phyloP scores from a whole-genome alignment of 2,797 vertebrate genomes.

The Selene dorsalis region DNA sequence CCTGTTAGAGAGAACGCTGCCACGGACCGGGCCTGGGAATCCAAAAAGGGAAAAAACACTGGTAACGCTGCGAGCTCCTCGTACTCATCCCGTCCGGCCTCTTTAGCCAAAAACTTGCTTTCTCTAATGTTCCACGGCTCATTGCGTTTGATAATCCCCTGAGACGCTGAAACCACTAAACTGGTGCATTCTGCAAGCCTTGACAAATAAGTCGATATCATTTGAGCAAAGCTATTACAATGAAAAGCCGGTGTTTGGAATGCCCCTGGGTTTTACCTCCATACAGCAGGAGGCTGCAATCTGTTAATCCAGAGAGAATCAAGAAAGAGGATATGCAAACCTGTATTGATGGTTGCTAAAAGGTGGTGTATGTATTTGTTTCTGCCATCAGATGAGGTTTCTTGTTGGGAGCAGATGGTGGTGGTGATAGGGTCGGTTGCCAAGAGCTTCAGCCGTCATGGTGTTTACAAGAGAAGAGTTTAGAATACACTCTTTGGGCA shows the following conservation, averaged over 20 bases:
- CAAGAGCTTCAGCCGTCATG: not conserved
- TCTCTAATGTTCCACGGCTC: slow-evolving; percentile 49
- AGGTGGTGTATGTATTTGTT: too few species aligned
- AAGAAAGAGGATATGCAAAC: too few species aligned
- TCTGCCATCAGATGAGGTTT: too few species aligned
- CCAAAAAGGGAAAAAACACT: slow-evolving; percentile 11
- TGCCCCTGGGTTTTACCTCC: too few species aligned
- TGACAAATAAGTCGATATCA: slow-evolving; percentile 49
- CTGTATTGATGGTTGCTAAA: too few species aligned
- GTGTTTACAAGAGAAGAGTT: too few species aligned
- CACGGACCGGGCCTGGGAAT: slow-evolving; percentile 42
- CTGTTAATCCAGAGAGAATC: too few species aligned
- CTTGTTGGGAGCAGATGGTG: too few species aligned
- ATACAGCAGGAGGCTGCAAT: too few species aligned
- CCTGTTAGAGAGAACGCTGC: slow-evolving; percentile 52
- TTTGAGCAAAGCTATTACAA: slow-evolving; percentile 23
- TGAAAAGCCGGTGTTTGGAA: slow-evolving; percentile 7
- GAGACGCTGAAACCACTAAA: slow-evolving; percentile 28
- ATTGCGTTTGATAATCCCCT: slow-evolving; percentile 48
- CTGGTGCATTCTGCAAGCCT: slow-evolving; percentile 37
- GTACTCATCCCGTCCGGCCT: not conserved
- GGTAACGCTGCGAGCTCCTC: slow-evolving; percentile 30
- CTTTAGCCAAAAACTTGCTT: slow-evolving; percentile 61
- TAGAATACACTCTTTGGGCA: too few species aligned
- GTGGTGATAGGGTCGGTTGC: too few species aligned